phyloP scores from a whole-genome alignment of 2,113 vertebrate genomes.

The Fregata magnificens region DNA sequence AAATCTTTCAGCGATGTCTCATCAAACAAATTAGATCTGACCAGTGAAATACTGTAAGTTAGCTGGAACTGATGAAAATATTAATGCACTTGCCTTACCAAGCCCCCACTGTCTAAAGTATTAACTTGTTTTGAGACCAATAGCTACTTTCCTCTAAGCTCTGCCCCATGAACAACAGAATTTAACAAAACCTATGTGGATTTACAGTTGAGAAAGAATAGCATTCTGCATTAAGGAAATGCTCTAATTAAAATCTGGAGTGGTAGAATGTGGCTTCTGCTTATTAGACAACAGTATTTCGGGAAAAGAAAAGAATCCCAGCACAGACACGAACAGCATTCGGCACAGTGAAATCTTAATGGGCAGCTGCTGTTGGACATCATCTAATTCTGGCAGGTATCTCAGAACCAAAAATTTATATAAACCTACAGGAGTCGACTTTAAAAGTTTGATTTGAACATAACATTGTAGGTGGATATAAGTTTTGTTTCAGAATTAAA shows the following conservation, averaged over 20 bases:
- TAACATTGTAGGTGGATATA: background rate
- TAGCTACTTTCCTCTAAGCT: background rate
- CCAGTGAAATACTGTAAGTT: slow-evolving; percentile 45
- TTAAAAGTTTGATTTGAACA: background rate
- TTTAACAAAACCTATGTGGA: background rate
- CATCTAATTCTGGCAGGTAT: background rate
- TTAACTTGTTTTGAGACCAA: slow-evolving; percentile 32
- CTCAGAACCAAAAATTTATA: background rate
- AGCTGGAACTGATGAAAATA: slow-evolving; percentile 62
- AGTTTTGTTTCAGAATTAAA: background rate
- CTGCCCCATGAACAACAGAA: background rate
- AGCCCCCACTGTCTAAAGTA: background rate
- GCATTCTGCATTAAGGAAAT: background rate
- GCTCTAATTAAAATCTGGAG: slow-evolving; percentile 12
- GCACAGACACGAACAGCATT: background rate
- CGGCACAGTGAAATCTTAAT: background rate
- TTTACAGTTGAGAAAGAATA: background rate
- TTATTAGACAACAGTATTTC: background rate
- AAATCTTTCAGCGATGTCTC: slow-evolving; percentile 58
- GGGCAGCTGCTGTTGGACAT: background rate
- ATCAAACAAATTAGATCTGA: slow-evolving; percentile 70
- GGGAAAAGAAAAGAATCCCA: background rate
- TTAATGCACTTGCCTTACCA: slow-evolving; percentile 56
- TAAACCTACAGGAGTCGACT: background rate
- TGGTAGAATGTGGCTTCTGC: background rate